Conservation (phyloP, 2,113 vertebrate species). For the Oenanthe melanoleuca region DNA sequence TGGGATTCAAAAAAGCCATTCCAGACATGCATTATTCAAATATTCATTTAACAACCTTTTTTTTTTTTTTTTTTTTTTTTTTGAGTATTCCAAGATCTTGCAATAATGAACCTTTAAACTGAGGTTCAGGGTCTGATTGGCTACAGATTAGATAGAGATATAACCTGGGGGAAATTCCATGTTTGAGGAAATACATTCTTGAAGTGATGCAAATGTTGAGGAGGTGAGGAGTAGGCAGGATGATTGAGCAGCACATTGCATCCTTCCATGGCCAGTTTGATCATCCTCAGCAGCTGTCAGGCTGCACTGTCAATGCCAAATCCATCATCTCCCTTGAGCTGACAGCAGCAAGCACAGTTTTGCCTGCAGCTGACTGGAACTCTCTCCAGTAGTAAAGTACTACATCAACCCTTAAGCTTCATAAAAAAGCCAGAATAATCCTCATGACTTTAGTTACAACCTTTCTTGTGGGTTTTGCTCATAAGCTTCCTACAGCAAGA, state of each 20-base stretch:
- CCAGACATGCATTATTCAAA: background rate
- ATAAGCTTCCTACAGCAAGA: background rate
- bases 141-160: background rate
- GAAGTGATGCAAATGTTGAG: background rate
- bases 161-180: background rate
- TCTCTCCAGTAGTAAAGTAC: background rate
- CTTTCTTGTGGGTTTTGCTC: background rate
- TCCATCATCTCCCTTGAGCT: background rate
- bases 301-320: background rate
- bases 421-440: background rate
- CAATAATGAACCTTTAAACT: background rate
- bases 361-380: background rate
- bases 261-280: background rate
- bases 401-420: background rate
- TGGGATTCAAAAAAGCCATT: background rate
- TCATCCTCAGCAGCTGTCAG: background rate
- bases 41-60: background rate
- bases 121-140: background rate
- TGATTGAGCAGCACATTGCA: background rate
- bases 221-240: background rate
- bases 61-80: background rate
- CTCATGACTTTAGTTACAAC: background rate
- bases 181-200: background rate
- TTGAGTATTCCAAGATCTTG: background rate
- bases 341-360: background rate